A percentile compares a stretch with the other conserved stretches of the same genome.
These are phyloP conservation scores for Telenomus remus DNA, from an alignment of 1,140 invertebrate species.

Conservation along the genomic window DNA sequence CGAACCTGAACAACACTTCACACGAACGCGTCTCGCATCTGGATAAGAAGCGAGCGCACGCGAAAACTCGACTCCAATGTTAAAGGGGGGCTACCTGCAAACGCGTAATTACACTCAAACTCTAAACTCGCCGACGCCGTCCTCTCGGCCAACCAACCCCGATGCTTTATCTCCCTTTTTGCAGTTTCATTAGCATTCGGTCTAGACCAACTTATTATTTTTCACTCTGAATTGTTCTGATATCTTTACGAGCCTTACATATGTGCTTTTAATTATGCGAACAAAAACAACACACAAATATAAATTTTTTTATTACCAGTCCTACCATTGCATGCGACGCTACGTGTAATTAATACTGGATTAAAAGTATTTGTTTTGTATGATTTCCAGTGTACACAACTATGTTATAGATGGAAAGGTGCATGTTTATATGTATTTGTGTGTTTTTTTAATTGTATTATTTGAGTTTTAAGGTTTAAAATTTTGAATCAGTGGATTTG, in stretches of 20 bases:
- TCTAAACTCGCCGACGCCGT: constrained; percentile 25
- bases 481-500: no score
- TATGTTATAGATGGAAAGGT: no score
- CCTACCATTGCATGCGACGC: no score
- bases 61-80: constrained; percentile 37
- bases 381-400: no score
- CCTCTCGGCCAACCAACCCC: constrained; percentile 19
- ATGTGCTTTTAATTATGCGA: constrained; percentile 11
- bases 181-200: constrained; percentile 33
- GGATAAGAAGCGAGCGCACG: constrained; percentile 50
- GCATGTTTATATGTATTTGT: no score
- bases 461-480: no score
- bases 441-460: no score
- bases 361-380: no score
- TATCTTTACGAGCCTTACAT: constrained; percentile 9
- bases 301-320: no score
- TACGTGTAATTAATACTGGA: no score
- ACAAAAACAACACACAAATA: no score
- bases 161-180: constrained; percentile 35
- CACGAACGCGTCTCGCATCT: constrained; percentile 53
- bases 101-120: constrained; percentile 44
- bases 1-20: constrained; percentile 48
- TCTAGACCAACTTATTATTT: constrained; percentile 22
- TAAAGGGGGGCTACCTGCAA: constrained; percentile 29
- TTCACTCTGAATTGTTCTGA: constrained; percentile 18